Base-by-base conservation (phyloP, 2,113 vertebrate species). In the Sprattus sprattus region DNA sequence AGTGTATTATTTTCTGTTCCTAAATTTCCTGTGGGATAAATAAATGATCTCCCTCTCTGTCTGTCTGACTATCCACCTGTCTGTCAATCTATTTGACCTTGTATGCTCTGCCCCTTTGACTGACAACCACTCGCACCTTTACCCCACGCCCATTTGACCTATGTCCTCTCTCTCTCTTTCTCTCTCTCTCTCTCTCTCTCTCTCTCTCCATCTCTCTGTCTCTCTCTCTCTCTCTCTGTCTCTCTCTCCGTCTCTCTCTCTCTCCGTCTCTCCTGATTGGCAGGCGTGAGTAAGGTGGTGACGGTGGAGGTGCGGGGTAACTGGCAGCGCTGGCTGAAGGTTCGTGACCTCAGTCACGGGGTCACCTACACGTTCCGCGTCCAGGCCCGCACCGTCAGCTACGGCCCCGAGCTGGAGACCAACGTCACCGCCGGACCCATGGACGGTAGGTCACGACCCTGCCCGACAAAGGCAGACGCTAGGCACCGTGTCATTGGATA, bases 241-340 rank as follows among this genome's bases (percentile, higher is more conserved):
- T 57, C 16, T 47, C n/a, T 28, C 64, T 71, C 64, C 32, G 2
- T 54, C 15, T 57, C 16, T 47, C n/a, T 28, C 64, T 71, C 64
- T 71, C 22, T 54, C 18, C 22, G 4, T 60, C 18, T 22, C 18
- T 60, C n/a, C n/a, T 71, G 64, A 71, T 71, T 13, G 64, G 64
- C 47, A 99, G 98, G 98, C 11, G 97, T 99, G 88, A 99, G 95
- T 89, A 98, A 98, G 92, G 96, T 98, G 91, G 97, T 99, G 92
- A 99, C 97, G 0, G 97, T 99, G 94, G 97, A 98, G 7, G 96
- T 99, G 47, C 95, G 96, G 84, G 98, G 97, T 60, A 96, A 95
- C 93, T 95, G 97, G 97, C 98, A 97, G 52, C 96, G 95, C 78
- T 99, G 98, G 98, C 90, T 99, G 82, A 98, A 98, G 91, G 96